These are phyloP conservation scores for Xestia rhomboidea DNA, from an alignment of 2,888 invertebrate species.

Conservation along the genomic window DNA sequence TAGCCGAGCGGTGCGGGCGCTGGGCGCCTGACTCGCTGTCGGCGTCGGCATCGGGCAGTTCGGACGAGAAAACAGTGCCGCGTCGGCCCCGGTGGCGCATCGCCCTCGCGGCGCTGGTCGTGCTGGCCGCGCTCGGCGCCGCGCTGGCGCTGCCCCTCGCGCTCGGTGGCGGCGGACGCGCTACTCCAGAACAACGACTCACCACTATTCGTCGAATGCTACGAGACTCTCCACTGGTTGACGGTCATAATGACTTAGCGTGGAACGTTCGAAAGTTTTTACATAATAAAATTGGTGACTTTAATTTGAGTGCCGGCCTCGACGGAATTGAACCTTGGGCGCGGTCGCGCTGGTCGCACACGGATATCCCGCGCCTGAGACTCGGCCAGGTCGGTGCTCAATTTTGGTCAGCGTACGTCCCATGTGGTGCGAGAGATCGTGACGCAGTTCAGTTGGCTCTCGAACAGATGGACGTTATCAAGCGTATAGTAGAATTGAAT, in stretches of 20 bases:
- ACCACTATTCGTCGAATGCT: conserved; percentile 92
- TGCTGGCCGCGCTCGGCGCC: conserved; percentile 90
- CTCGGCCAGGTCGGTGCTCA: conserved; percentile 97
- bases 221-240: conserved; percentile 93
- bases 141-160: conserved; percentile 91
- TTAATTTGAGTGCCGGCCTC: conserved; percentile 92
- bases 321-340: conserved; percentile 95
- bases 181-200: conserved; percentile 92
- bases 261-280: conserved; percentile 97
- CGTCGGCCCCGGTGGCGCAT: conserved; percentile 90
- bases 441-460: conserved; percentile 96
- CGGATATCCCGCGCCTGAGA: conserved; percentile 96
- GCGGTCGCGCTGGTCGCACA: conserved; percentile 97
- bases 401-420: conserved; percentile 97
- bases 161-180: conserved; percentile 86
- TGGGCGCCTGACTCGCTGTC: conserved; percentile 89
- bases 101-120: conserved; percentile 91
- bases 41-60: conserved; percentile 88
- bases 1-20: conserved; percentile 89
- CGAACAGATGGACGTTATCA: conserved; percentile 96
- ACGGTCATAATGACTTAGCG: conserved; percentile 96
- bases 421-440: conserved; percentile 95
- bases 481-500: conserved; percentile 93
- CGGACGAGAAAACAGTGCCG: conserved; percentile 87
- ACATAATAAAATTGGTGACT: conserved; percentile 94